Percentiles rank a stretch among this genome's conserved stretches.
Conservation (phyloP, 2,113 vertebrate species). For the Arenaria interpres region DNA sequence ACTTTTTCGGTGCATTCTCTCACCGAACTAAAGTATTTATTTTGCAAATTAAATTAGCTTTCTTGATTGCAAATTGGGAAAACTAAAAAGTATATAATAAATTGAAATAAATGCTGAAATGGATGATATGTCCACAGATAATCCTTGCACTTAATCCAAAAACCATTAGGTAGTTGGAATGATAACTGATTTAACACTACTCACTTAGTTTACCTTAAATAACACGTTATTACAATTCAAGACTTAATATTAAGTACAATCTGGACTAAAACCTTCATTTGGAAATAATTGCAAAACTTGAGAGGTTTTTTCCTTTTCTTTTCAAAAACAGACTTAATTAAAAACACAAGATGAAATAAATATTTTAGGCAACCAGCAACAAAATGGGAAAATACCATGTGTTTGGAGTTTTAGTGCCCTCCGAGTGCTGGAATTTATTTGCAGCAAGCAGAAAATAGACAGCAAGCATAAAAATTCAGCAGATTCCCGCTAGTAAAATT, state of each 20-base stretch:
- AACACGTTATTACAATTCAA: neutral
- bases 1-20: neutral
- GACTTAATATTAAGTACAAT: neutral
- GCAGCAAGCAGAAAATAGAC: slow-evolving; percentile 96
- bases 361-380: slow-evolving; percentile 77
- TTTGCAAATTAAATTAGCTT: neutral
- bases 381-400: slow-evolving; percentile 80
- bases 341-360: slow-evolving; percentile 75
- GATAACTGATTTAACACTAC: slow-evolving; percentile 18
- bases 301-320: neutral
- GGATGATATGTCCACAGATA: slow-evolving; percentile 23
- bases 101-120: slow-evolving; percentile 25
- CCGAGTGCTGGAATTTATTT: slow-evolving; percentile 97
- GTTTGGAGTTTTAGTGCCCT: slow-evolving; percentile 91
- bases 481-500: slow-evolving; percentile 96
- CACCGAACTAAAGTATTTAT: neutral
- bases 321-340: slow-evolving; percentile 68
- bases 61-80: slow-evolving; percentile 17
- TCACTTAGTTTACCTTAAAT: neutral
- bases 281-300: slow-evolving; percentile 35
- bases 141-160: neutral
- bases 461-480: slow-evolving; percentile 95
- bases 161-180: neutral
- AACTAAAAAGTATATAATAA: neutral
- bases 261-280: neutral